Evolutionary conservation across 2,113 vertebrate genomes (phyloP).

Genomic region (Himantopus leucocephalus): DNA sequence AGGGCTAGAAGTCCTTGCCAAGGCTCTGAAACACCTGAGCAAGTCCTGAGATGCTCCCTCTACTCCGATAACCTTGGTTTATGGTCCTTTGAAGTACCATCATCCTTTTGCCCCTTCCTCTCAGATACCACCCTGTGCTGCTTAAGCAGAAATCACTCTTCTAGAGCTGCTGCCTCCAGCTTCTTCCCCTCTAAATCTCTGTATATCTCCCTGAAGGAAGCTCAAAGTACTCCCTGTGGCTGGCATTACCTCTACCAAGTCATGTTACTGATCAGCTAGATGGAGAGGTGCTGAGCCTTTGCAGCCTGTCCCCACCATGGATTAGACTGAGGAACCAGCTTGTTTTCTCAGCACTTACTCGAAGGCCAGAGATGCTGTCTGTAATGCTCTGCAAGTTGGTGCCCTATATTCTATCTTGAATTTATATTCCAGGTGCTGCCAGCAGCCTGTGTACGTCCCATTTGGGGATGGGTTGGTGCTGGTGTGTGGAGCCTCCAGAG

Average conservation of each 20-base stretch:
- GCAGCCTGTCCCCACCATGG: neutral
- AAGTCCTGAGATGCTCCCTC: neutral
- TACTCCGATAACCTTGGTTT: neutral
- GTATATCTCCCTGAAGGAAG: neutral
- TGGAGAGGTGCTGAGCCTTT: neutral
- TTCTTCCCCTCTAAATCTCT: neutral
- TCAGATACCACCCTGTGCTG: neutral
- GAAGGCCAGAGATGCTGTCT: neutral
- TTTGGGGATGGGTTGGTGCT: neutral
- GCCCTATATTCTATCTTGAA: neutral
- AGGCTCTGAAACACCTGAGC: neutral
- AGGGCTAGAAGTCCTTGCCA: neutral
- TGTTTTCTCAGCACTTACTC: neutral
- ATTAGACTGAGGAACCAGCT: neutral
- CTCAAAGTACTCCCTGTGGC: neutral
- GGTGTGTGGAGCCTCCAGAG: neutral
- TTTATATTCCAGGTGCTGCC: neutral
- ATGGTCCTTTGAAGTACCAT: neutral
- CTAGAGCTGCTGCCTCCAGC: neutral
- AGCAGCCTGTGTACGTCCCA: neutral
- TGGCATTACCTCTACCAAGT: neutral
- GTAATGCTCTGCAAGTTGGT: neutral
- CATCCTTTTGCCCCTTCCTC: neutral
- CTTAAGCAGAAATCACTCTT: neutral
- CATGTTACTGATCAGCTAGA: neutral